phyloP scores from a whole-genome alignment of 2,888 invertebrate species.

The Dolichomitus sp. region DNA sequence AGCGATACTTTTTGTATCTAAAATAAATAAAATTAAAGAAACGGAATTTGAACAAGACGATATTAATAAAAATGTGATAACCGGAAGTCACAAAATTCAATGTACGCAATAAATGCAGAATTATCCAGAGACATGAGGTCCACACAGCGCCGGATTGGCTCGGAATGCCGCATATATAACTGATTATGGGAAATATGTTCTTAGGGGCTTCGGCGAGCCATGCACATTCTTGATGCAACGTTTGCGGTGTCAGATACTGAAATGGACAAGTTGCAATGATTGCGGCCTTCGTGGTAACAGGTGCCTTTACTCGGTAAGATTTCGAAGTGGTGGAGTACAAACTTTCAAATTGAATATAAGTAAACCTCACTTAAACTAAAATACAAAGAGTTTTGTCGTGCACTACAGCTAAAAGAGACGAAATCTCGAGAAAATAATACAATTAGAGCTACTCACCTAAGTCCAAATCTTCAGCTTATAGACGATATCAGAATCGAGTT shows the following conservation, averaged over 20 bases:
- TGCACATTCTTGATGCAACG: conserved; percentile 75
- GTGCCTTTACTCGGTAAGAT: conserved; percentile 73
- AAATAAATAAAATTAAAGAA: no score
- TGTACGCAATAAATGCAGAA: no score
- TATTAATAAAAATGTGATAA: no score
- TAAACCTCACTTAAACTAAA: not conserved
- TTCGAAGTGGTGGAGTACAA: not conserved
- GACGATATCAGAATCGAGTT: conserved; percentile 73
- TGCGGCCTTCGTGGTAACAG: conserved; percentile 69
- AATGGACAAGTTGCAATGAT: conserved; percentile 72
- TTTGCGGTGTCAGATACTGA: conserved; percentile 75
- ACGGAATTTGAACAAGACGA: no score
- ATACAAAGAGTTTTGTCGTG: not conserved
- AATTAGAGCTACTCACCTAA: conserved; percentile 72
- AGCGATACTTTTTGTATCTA: no score
- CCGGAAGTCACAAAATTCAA: no score
- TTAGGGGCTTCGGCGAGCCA: conserved; percentile 75
- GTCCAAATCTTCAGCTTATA: conserved; percentile 58
- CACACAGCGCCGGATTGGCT: no score
- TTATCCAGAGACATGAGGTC: no score
- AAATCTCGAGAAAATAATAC: conserved; percentile 61
- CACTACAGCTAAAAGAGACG: conserved; percentile 54
- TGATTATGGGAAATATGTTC: not conserved
- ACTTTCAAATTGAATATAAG: no score
- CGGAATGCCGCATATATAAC: not conserved